Evolutionary conservation across 2,888 invertebrate genomes (phyloP), one percentile per base, ranked within the genome.

Genomic region (Thelaira solivaga): DNA sequence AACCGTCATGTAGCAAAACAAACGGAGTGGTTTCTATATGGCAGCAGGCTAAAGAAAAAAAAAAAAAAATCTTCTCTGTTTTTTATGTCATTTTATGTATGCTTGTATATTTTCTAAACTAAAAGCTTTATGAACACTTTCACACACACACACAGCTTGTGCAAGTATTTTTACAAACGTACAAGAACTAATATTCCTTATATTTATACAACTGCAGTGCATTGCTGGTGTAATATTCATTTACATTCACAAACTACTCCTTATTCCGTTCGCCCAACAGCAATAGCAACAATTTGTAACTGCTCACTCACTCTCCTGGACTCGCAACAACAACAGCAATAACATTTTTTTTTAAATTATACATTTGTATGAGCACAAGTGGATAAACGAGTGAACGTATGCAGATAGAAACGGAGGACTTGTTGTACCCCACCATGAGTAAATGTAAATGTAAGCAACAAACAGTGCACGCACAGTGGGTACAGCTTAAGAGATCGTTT

Each of bases 31-130:
- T 34, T 34, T n/a, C n/a, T n/a, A n/a, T n/a, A 34, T 26, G 31
- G 55, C 18, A 55, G 24, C 53, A 51, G 29, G 18, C 3, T 29
- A 29, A 62, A 26, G 18, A 62, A 51, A 10, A 51, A 41, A 29
- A 62, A 26, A 26, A 62, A 51, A 10, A 51, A 16, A 1, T 22
- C 34, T 34, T n/a, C 34, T n/a, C 53, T 51, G 16, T 29, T 57
- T 64, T 72, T 57, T 77, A 62, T 77, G 77, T 73, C 77, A 77
- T 55, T 77, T n/a, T n/a, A n/a, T n/a, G n/a, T n/a, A n/a, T n/a
- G n/a, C n/a, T n/a, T n/a, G n/a, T n/a, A n/a, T 59, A 59, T 71
- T 72, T 77, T 49, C 43, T 62, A 64, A 62, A 73, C 67, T 73
- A 57, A 73, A 57, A 49, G 39, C 49, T 72, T 62, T 64, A 29